Base-by-base conservation (phyloP, 2,113 vertebrate genomes). In the Mastomys natalensis region DNA sequence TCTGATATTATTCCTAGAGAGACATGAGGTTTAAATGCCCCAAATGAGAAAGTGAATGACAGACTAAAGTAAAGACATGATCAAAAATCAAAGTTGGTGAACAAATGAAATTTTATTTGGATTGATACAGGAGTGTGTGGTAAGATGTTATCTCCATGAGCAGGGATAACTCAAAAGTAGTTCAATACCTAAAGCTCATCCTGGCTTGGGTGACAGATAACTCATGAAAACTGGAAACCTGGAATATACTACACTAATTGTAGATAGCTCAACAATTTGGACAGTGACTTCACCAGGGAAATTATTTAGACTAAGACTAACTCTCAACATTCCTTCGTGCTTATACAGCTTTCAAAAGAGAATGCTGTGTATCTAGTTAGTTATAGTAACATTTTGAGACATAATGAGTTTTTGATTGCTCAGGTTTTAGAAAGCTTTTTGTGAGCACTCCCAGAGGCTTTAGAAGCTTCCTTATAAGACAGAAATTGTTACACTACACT, bases 1-100 rank as follows among this genome's bases (percentile, higher is more conserved):
- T 37, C 37, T 40, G 53, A 60, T 21, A 58, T 5, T 21, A 13
- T 40, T 40, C 5, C 21, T 58, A 24, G 37, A 40, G 21, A 58
- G 5, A 26, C 11, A 24, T 0, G 5, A 82, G 13, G 10, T 24
- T n/a, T 58, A n/a, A 5, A 40, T 40, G 17, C 10, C 2, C 37
- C 3, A 58, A 58, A 58, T 22, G 53, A 58, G 19, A n/a, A 55
- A 58, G 34, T 9, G 11, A 80, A 58, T 22, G 17, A 11, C 34
- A 55, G 51, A 4, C 29, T 48, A 53, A 53, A 78, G 2, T 51
- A 34, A 78, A 29, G 31, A 55, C 31, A 58, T 2, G 2, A 81
- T 1, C 10, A 55, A 81, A 81, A n/a, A n/a, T n/a, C 5, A 55
- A 80, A n/a, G 34, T 13, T 81, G 45, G 5, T 12, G 34, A 81